A percentile compares a stretch with the other conserved stretches of the same genome.
Conservation (phyloP, 2,113 vertebrate species). For the Delphinus delphis region DNA sequence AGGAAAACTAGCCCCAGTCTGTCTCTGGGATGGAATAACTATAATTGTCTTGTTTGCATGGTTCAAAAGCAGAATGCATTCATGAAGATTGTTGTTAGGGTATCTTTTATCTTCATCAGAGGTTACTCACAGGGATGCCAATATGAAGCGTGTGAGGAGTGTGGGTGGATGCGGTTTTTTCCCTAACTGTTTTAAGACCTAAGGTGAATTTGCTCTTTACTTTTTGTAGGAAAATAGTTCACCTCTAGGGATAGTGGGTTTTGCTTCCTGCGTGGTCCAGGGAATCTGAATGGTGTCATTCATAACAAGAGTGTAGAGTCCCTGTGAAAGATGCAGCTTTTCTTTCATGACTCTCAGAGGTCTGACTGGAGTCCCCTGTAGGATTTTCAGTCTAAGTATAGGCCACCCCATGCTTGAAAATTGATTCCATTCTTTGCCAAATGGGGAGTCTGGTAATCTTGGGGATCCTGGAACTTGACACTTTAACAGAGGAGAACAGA, state of each 20-base stretch:
- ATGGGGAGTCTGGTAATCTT: background rate
- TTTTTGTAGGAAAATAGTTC: background rate
- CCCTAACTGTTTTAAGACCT: background rate
- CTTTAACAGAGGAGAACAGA: background rate
- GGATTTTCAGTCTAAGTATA: background rate
- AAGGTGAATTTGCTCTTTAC: conserved; percentile 14
- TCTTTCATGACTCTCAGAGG: background rate
- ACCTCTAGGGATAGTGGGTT: background rate
- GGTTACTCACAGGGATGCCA: background rate
- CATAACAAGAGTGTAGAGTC: background rate
- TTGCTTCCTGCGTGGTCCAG: background rate
- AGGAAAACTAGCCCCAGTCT: background rate
- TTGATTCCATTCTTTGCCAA: background rate
- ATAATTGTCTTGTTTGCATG: background rate
- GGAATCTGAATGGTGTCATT: background rate
- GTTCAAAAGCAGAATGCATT: background rate
- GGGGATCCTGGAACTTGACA: background rate
- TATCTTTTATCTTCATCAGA: background rate
- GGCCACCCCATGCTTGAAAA: background rate
- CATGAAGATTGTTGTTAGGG: background rate
- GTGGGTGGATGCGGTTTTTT: background rate
- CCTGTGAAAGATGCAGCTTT: background rate
- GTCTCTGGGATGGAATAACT: background rate
- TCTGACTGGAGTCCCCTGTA: background rate
- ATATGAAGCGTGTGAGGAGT: background rate